phyloP scores from a whole-genome alignment of 1,140 invertebrate species.

The Eufriesea mexicana region DNA sequence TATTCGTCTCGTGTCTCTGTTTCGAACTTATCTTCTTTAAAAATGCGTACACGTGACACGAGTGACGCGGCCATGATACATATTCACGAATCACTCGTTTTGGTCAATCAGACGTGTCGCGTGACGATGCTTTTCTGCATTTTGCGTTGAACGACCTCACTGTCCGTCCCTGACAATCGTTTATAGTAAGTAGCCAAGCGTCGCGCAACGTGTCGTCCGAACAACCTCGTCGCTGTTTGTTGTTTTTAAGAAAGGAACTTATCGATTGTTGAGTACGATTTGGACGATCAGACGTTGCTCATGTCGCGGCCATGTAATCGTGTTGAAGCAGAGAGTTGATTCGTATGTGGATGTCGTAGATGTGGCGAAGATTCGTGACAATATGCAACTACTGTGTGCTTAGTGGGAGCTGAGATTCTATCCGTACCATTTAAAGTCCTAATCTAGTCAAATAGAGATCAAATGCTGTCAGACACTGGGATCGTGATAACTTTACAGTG shows the following conservation, averaged over 20 bases:
- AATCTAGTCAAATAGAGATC: conserved; percentile 4
- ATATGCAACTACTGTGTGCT: conserved; percentile 31
- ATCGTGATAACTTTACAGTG: too few species aligned
- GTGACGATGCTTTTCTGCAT: background rate
- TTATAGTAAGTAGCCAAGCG: conserved; percentile 51
- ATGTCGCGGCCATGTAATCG: background rate
- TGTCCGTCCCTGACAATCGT: conserved; percentile 69
- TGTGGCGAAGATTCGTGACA: conserved; percentile 32
- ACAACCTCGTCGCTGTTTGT: background rate
- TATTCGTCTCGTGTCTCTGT: background rate
- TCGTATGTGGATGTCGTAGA: background rate
- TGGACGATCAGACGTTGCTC: background rate
- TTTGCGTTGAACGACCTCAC: conserved; percentile 56
- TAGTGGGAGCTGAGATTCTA: conserved; percentile 6
- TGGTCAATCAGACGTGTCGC: background rate
- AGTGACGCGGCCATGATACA: background rate
- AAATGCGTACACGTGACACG: background rate
- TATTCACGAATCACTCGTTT: background rate
- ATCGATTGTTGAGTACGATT: background rate
- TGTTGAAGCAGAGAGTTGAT: background rate
- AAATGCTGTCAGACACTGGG: too few species aligned
- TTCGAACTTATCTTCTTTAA: too few species aligned
- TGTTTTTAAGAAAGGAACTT: background rate
- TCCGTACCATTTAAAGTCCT: conserved; percentile 41
- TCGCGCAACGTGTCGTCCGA: conserved; percentile 24